Evolutionary conservation across 2,113 vertebrate genomes (phyloP), one percentile per base, ranked within the genome.

Genomic region (Arenaria interpres): DNA sequence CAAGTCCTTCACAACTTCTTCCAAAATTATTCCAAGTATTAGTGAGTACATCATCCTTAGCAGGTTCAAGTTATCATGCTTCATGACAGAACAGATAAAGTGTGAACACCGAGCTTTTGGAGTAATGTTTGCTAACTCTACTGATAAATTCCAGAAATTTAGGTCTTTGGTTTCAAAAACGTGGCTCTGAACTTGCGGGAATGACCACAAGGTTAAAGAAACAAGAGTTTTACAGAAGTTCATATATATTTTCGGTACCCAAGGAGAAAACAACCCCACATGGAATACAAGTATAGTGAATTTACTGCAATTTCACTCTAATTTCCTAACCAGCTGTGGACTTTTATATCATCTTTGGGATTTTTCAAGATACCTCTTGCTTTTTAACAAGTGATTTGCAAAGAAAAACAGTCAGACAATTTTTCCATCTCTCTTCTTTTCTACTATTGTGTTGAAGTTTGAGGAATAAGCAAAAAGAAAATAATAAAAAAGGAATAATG

Each of bases 291-390:
- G 17, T 39, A 15, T 41, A 75, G 35, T 68, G 74, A 87, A 72
- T 93, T 91, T 91, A 73, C 35, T 89, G 56, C 24, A 54, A 37
- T 91, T 85, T 94, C 48, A 37, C 51, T 88, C 66, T 85, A 64
- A 68, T 82, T 85, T 94, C 63, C 53, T 88, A 83, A 45, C 27
- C 74, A 85, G 57, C 43, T 85, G 77, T 4, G 1, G 14, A 68
- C 15, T 95, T 95, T 79, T 75, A 80, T 64, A 39, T n/a, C 6
- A 60, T 60, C 84, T 84, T 84, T 37, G 46, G 73, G 68, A 84
- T 89, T 93, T 91, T 96, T 85, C 35, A 79, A 93, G 75, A 92
- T 78, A 62, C 21, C 33, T 56, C 28, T 76, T 95, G 53, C 39
- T 85, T 82, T 88, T 91, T 93, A 93, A 76, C 35, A 66, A 89